Conservation (phyloP, 1,140 invertebrate genomes). For the Chionoecetes opilio region DNA sequence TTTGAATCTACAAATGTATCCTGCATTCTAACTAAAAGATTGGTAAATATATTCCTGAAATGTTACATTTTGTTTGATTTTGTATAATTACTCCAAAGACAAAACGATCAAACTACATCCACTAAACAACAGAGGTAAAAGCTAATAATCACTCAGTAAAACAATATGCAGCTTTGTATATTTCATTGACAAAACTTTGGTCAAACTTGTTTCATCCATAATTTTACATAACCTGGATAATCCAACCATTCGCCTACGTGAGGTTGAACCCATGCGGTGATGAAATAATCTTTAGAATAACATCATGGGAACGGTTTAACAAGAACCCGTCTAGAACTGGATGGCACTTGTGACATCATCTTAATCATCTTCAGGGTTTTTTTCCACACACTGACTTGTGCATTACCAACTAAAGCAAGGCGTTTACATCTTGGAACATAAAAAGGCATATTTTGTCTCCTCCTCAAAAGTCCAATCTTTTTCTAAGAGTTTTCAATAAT, state of each 20-base stretch:
- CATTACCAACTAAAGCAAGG: constrained; percentile 68
- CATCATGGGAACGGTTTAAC: not conserved
- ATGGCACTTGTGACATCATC: not conserved
- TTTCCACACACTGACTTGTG: constrained; percentile 77
- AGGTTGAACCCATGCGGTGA: too few relatives aligned
- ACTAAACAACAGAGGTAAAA: not conserved
- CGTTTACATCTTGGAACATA: constrained; percentile 67
- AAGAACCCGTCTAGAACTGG: not conserved
- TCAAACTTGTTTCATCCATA: too few relatives aligned
- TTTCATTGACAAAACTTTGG: not conserved
- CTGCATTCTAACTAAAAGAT: too few relatives aligned
- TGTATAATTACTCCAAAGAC: not conserved
- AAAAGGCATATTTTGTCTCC: constrained; percentile 58
- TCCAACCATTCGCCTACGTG: too few relatives aligned
- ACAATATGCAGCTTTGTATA: not conserved
- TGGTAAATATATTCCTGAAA: too few relatives aligned
- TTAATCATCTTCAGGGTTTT: constrained; percentile 42
- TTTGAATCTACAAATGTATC: too few relatives aligned
- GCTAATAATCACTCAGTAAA: not conserved
- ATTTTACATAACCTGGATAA: too few relatives aligned
- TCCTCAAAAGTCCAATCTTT: constrained; percentile 64
- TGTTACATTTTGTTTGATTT: too few relatives aligned
- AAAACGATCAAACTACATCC: too few relatives aligned
- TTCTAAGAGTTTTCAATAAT: constrained; percentile 59
- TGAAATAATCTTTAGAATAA: too few relatives aligned